A percentile compares a stretch with the other conserved stretches of the same genome.
Conservation (phyloP, 2,888 invertebrate genomes). For the Euclidia mi region DNA sequence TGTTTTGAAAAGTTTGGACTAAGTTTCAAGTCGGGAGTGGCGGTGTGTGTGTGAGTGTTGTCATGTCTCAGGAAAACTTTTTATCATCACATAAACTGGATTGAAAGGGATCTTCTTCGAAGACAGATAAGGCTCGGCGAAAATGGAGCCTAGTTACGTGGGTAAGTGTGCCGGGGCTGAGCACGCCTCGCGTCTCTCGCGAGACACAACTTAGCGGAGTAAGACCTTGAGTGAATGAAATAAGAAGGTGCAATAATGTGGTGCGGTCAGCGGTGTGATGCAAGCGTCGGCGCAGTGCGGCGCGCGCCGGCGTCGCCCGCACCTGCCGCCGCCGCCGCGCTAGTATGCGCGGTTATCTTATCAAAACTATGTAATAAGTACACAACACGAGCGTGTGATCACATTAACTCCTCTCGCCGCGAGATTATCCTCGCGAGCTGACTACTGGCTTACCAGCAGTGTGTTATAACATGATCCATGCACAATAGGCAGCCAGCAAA, state of each 20-base stretch:
- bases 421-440: conserved; percentile 55
- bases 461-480: background rate
- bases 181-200: conserved; percentile 25
- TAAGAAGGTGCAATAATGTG: conserved; percentile 48
- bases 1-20: conserved; percentile 72
- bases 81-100: conserved; percentile 71
- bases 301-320: conserved; percentile 21
- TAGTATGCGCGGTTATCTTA: conserved; percentile 69
- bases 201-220: conserved; percentile 25
- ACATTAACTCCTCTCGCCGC: conserved; percentile 53
- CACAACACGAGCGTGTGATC: conserved; percentile 58
- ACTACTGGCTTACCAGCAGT: background rate
- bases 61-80: conserved; percentile 81
- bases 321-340: conserved; percentile 39
- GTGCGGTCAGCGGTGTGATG: conserved; percentile 53
- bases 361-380: conserved; percentile 65
- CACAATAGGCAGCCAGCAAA: no score
- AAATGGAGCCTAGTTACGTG: conserved; percentile 80
- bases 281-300: conserved; percentile 39
- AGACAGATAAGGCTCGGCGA: conserved; percentile 54
- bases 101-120: conserved; percentile 60
- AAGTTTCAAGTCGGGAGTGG: conserved; percentile 77
- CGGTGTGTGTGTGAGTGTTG: conserved; percentile 74
- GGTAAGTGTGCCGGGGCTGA: conserved; percentile 70
- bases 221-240: conserved; percentile 65